Conservation (phyloP, 2,797 vertebrate genomes). For the Austrolebias charrua region DNA sequence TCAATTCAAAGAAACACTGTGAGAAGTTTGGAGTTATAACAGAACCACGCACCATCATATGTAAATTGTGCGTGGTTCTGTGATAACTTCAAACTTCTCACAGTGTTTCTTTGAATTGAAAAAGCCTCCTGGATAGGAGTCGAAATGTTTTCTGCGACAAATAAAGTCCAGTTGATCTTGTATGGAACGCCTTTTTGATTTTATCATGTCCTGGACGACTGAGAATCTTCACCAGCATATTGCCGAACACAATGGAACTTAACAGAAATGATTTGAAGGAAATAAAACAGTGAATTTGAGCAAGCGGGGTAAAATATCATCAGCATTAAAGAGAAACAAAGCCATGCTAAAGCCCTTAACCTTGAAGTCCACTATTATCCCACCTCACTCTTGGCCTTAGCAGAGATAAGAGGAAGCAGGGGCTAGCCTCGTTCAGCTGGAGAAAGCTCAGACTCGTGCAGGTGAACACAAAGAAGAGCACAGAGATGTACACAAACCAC, state of each 20-base stretch:
- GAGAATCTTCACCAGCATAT: no score
- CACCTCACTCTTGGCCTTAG: neutral
- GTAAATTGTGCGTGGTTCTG: no score
- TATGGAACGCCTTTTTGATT: no score
- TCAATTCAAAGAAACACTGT: no score
- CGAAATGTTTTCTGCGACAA: no score
- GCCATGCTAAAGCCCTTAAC: neutral
- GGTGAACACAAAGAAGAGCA: constrained; percentile 22
- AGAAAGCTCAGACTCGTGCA: constrained; percentile 28
- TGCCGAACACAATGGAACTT: constrained; percentile 37
- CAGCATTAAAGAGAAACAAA: constrained; percentile 38
- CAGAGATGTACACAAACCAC: constrained; percentile 32
- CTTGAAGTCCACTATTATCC: constrained; percentile 29
- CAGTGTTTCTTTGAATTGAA: no score
- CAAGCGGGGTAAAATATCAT: constrained; percentile 8
- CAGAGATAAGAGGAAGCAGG: constrained; percentile 22
- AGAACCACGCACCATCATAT: no score
- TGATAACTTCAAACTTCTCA: no score
- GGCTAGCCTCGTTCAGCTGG: neutral
- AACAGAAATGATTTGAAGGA: constrained; percentile 23
- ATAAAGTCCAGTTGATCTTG: no score
- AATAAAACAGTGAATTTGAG: constrained; percentile 20
- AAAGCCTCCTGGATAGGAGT: no score
- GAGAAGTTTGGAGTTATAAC: no score
- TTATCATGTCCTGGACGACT: no score